Evolutionary conservation across 2,888 invertebrate genomes (phyloP).

Genomic region (Endomychus coccineus): DNA sequence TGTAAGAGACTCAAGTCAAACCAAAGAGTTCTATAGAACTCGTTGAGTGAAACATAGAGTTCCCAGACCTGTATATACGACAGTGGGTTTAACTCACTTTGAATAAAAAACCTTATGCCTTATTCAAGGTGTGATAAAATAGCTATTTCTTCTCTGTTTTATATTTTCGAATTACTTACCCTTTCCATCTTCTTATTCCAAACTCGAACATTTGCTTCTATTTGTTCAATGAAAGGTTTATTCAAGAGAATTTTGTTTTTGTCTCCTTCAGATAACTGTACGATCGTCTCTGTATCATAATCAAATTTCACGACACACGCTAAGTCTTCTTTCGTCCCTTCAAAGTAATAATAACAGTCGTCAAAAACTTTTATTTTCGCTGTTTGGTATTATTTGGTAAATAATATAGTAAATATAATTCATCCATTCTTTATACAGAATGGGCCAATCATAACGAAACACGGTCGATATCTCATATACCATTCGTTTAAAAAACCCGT

Average conservation of each 20-base stretch:
- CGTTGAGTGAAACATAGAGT: no score
- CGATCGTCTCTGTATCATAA: constrained; percentile 51
- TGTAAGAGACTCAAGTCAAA: no score
- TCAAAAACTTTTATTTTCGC: no score
- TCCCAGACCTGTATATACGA: no score
- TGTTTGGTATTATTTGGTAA: no score
- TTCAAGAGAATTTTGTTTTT: constrained; percentile 25
- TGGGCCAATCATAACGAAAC: no score
- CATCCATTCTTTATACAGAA: no score
- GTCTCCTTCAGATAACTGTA: constrained; percentile 46
- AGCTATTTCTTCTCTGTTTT: not conserved
- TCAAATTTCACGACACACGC: constrained; percentile 56
- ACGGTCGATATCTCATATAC: no score
- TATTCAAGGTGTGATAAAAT: not conserved
- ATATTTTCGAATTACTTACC: constrained; percentile 41
- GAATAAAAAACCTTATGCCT: not conserved
- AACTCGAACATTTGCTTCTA: constrained; percentile 56
- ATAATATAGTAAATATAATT: no score
- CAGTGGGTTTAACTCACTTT: not conserved
- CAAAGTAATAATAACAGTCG: no score
- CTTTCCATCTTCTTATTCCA: constrained; percentile 69
- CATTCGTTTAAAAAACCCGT: no score
- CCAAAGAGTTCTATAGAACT: not conserved
- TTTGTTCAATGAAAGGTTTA: constrained; percentile 44
- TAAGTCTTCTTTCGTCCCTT: constrained; percentile 61